Conservation (phyloP, 2,888 invertebrate species). For the Micropterix aruncella region DNA sequence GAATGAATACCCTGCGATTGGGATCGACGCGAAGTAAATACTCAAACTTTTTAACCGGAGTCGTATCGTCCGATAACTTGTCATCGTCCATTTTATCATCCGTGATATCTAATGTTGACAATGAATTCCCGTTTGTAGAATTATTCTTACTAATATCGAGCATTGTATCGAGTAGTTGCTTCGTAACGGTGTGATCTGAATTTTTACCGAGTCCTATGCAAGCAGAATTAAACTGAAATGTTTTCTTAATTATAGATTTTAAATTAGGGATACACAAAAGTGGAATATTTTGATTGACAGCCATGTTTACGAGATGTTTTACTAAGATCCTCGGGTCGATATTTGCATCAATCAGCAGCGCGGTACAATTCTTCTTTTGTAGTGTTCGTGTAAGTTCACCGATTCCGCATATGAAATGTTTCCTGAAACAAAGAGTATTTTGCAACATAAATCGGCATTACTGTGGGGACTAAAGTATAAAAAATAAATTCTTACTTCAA, state of each 20-base stretch:
- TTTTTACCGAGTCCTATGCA: not conserved
- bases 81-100: not conserved
- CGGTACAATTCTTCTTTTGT: conserved; percentile 19
- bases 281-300: conserved; percentile 20
- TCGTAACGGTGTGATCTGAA: not conserved
- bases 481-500: too few relatives aligned
- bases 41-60: not conserved
- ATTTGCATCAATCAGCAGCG: conserved; percentile 26
- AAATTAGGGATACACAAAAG: conserved; percentile 26
- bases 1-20: not conserved
- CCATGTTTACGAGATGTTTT: conserved; percentile 26
- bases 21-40: not conserved
- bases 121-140: not conserved
- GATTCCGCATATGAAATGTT: conserved; percentile 24
- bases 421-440: conserved; percentile 12
- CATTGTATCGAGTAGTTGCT: not conserved
- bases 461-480: too few relatives aligned
- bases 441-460: conserved; percentile 1
- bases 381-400: conserved; percentile 19
- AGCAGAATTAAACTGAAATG: not conserved
- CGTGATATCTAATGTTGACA: not conserved
- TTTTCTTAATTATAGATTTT: conserved; percentile 10
- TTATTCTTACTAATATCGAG: not conserved
- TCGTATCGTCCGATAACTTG: not conserved
- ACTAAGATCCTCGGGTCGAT: conserved; percentile 28